These are phyloP conservation scores for Chrysochloris asiatica DNA, from an alignment of 2,113 vertebrate genomes.

Conservation along the genomic window DNA sequence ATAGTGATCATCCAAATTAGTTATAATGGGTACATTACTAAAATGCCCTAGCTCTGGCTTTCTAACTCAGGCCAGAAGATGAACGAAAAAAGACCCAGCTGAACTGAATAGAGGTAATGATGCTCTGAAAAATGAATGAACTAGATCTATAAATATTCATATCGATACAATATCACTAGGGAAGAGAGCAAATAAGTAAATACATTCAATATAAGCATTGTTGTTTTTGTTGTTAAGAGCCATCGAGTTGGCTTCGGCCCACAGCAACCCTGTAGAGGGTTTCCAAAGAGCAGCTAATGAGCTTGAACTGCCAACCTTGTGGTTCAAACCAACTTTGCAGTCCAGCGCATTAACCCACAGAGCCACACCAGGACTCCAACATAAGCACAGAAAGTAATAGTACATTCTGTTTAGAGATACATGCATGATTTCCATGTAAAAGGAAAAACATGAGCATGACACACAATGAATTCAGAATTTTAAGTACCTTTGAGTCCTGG, in stretches of 20 bases:
- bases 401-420: not conserved
- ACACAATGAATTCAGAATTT: not conserved
- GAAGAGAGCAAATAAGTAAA: not conserved
- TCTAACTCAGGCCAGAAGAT: slow-evolving; percentile 36
- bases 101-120: not conserved
- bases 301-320: too few species aligned
- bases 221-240: too few species aligned
- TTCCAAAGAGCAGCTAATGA: too few species aligned
- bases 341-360: too few species aligned
- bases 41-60: not conserved
- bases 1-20: slow-evolving; percentile 11
- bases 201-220: not conserved
- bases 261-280: too few species aligned
- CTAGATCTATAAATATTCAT: not conserved
- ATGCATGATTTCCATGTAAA: not conserved
- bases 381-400: slow-evolving; percentile 30
- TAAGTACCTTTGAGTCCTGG: not conserved
- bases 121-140: slow-evolving; percentile 9
- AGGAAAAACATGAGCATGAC: not conserved
- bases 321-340: too few species aligned
- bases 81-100: not conserved
- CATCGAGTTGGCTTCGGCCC: too few species aligned
- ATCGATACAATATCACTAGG: not conserved
- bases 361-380: too few species aligned
- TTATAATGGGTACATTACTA: slow-evolving; percentile 25